Conservation (phyloP, 2,113 vertebrate genomes). For the Pipa parva region DNA sequence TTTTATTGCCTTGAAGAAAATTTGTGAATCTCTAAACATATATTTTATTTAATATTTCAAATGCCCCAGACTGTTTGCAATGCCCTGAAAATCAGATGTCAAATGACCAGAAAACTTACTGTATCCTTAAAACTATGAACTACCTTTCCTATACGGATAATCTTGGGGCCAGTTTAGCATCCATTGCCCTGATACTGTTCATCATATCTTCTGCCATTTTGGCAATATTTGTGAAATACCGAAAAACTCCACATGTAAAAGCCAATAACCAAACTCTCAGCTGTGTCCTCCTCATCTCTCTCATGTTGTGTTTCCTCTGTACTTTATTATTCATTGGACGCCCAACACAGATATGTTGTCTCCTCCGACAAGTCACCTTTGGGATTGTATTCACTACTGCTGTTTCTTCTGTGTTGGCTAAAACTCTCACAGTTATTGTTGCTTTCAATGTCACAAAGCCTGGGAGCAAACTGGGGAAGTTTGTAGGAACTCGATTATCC, state of each 20-base stretch:
- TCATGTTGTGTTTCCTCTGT: slow-evolving; percentile 67
- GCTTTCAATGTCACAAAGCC: slow-evolving; percentile 29
- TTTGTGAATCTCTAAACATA: too few relatives aligned
- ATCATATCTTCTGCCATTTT: slow-evolving; percentile 52
- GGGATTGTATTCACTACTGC: slow-evolving; percentile 3
- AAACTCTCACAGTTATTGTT: slow-evolving; percentile 23
- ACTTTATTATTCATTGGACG: slow-evolving; percentile 17
- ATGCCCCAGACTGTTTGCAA: not conserved
- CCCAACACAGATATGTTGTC: not conserved
- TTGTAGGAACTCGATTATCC: not conserved
- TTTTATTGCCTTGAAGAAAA: too few relatives aligned
- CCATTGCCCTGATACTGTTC: slow-evolving; percentile 57
- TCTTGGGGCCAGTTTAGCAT: slow-evolving; percentile 59
- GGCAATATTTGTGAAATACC: slow-evolving; percentile 56
- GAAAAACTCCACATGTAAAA: slow-evolving; percentile 57
- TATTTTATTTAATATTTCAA: too few relatives aligned
- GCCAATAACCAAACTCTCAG: slow-evolving; percentile 70
- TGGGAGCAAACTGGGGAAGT: not conserved
- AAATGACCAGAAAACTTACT: not conserved
- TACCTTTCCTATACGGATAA: slow-evolving; percentile 57
- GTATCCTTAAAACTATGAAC: not conserved
- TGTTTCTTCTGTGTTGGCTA: slow-evolving; percentile 22
- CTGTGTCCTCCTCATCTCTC: slow-evolving; percentile 65
- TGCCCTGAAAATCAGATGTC: not conserved
- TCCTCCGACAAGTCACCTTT: slow-evolving; percentile 1